Evolutionary conservation across 2,888 invertebrate species (phyloP).

Genomic region (Mamestra brassicae): DNA sequence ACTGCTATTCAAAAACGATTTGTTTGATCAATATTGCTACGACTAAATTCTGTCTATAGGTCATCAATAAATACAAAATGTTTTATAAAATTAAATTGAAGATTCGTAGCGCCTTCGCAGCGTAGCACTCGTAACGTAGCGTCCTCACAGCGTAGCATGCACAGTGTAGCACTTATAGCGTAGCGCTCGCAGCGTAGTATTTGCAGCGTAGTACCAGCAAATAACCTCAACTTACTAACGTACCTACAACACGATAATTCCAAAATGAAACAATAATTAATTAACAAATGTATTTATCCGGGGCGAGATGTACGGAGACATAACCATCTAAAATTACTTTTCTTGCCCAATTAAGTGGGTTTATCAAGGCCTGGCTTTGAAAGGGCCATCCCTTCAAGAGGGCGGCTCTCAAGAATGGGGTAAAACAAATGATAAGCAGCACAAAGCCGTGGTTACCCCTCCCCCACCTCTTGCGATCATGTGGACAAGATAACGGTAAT

Average conservation of each 20-base stretch:
- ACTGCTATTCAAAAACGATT: background rate
- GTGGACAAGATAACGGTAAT: slow-evolving; percentile 64
- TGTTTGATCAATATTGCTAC: background rate
- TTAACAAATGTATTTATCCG: background rate
- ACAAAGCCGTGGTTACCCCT: slow-evolving; percentile 33
- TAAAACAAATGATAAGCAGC: slow-evolving; percentile 29
- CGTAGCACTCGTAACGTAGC: background rate
- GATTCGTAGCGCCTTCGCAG: background rate
- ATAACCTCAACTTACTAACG: background rate
- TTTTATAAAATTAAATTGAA: too few species aligned
- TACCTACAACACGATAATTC: background rate
- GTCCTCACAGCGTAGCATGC: background rate
- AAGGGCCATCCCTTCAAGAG: slow-evolving; percentile 8
- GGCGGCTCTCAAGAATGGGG: slow-evolving; percentile 13
- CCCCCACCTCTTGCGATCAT: slow-evolving; percentile 48
- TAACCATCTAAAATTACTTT: background rate
- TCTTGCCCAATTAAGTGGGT: background rate
- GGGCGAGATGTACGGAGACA: background rate
- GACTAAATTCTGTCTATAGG: background rate
- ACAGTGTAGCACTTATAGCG: too few species aligned
- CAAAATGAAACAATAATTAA: background rate
- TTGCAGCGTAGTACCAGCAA: background rate
- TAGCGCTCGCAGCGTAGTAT: background rate
- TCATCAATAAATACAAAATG: too few species aligned
- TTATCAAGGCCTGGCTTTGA: background rate